Evolutionary conservation across 1,140 invertebrate species (phyloP).

Genomic region (Battus philenor): DNA sequence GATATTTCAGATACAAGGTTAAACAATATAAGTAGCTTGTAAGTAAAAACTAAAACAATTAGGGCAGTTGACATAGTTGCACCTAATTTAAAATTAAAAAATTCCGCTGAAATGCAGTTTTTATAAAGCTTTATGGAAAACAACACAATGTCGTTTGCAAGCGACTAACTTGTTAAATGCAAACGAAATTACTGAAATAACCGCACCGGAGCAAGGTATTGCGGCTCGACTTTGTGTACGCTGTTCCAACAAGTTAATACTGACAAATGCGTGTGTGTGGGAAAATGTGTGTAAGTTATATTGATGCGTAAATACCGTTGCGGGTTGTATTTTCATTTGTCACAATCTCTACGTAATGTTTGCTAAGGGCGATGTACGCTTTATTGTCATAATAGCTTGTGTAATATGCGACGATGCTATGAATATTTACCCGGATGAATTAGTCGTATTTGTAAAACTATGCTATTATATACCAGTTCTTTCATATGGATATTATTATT

Average conservation of each 20-base stretch:
- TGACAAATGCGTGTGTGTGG: neutral
- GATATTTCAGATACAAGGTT: too few species aligned
- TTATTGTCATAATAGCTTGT: too few species aligned
- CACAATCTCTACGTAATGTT: neutral
- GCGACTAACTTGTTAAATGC: neutral
- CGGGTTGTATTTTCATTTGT: conserved; percentile 9
- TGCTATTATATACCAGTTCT: too few species aligned
- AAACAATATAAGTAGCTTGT: too few species aligned
- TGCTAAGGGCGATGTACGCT: too few species aligned
- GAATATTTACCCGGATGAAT: too few species aligned
- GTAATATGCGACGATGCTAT: too few species aligned
- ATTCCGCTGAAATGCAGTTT: neutral
- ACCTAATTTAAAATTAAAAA: too few species aligned
- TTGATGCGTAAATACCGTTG: neutral
- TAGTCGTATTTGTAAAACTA: too few species aligned
- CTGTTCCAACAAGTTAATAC: conserved; percentile 1
- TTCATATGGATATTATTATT: too few species aligned
- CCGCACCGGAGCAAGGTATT: neutral
- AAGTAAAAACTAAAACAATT: too few species aligned
- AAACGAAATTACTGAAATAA: neutral
- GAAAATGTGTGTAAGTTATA: neutral
- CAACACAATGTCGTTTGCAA: neutral
- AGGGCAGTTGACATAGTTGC: too few species aligned
- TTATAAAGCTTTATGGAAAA: neutral
- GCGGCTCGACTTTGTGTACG: neutral